Percentiles rank a stretch among this genome's conserved stretches.
Conservation (phyloP, 2,888 invertebrate species). For the Sphecodes monilicornis region DNA sequence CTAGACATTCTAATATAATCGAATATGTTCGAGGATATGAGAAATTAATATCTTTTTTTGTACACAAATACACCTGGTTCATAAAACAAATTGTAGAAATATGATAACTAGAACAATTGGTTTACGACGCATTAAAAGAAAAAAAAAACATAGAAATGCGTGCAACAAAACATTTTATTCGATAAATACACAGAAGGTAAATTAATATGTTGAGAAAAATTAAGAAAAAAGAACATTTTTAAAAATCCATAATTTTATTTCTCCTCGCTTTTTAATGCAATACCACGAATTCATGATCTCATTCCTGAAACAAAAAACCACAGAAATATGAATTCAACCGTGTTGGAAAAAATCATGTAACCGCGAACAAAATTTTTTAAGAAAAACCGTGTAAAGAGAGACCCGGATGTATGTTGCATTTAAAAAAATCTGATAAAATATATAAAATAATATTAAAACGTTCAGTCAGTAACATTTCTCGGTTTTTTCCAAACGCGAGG, state of each 20-base stretch:
- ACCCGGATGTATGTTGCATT: neutral
- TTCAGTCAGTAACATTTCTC: neutral
- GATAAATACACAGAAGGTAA: neutral
- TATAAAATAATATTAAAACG: neutral
- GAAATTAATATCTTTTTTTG: no score
- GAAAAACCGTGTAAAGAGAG: neutral
- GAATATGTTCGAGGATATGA: no score
- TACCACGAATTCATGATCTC: neutral
- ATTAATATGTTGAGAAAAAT: neutral
- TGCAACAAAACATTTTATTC: neutral
- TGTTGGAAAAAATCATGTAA: neutral
- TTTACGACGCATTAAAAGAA: no score
- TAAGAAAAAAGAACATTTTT: no score
- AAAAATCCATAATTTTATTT: no score
- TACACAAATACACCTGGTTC: no score
- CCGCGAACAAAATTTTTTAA: neutral
- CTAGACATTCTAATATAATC: no score
- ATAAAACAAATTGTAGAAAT: no score
- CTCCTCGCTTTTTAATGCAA: neutral
- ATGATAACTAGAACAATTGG: no score
- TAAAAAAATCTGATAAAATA: neutral
- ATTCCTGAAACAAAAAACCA: neutral
- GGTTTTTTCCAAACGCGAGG: neutral
- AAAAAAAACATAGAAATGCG: neutral
- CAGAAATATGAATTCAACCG: neutral